phyloP scores from a whole-genome alignment of 2,888 invertebrate species.

The Plebejus melissa region DNA sequence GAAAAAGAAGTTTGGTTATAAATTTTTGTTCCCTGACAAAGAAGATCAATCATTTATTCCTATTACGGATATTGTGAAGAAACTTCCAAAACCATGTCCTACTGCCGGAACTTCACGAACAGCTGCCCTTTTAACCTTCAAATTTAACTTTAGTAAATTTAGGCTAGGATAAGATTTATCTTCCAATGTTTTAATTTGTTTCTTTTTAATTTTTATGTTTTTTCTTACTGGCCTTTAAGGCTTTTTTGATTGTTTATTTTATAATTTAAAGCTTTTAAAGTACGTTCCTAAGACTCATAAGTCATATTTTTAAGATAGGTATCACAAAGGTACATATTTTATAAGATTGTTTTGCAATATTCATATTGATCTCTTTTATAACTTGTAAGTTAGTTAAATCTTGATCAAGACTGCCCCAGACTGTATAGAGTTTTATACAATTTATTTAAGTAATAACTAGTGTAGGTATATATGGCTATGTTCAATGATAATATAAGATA shows the following conservation, averaged over 20 bases:
- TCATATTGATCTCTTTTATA: not conserved
- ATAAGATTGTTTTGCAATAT: not conserved
- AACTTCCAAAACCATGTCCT: slow-evolving; percentile 28
- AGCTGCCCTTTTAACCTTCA: slow-evolving; percentile 29
- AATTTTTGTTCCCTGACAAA: too few relatives aligned
- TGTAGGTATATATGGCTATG: not conserved
- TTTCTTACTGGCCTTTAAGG: slow-evolving; percentile 25
- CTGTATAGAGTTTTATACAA: not conserved
- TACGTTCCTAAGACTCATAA: slow-evolving; percentile 19
- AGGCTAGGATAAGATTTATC: not conserved
- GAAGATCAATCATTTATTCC: too few relatives aligned
- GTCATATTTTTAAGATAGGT: not conserved
- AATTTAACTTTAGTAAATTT: slow-evolving; percentile 25
- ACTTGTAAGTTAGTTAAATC: not conserved
- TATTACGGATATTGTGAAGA: slow-evolving; percentile 1
- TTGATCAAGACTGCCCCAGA: not conserved
- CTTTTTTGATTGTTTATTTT: slow-evolving; percentile 26
- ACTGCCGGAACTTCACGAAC: slow-evolving; percentile 24
- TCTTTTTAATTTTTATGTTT: slow-evolving; percentile 22
- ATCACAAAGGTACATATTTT: not conserved
- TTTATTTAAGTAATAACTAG: not conserved
- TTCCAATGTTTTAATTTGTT: slow-evolving; percentile 11
- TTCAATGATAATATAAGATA: not conserved
- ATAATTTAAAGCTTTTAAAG: slow-evolving; percentile 26
- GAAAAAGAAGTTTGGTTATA: too few relatives aligned